phyloP scores from a whole-genome alignment of 2,888 invertebrate species.

The Macroteleia sp. region DNA sequence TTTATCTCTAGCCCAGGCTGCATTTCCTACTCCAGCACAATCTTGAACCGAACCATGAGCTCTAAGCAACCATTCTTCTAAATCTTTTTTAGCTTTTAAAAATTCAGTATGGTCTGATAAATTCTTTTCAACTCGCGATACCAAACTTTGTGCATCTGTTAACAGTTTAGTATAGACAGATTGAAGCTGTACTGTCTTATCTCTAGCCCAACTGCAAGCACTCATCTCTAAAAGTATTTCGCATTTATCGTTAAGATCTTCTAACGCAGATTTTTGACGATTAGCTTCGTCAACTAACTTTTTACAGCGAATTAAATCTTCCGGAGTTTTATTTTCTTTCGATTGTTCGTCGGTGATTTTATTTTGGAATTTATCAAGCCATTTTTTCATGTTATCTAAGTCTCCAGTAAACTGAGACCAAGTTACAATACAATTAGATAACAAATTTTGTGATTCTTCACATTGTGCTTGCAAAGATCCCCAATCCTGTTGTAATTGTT shows the following conservation, averaged over 20 bases:
- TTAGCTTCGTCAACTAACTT: conserved; percentile 90
- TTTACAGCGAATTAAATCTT: conserved; percentile 90
- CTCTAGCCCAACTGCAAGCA: conserved; percentile 93
- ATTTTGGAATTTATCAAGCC: conserved; percentile 89
- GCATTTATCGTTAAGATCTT: conserved; percentile 94
- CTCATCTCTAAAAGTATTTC: conserved; percentile 94
- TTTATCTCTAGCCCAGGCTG: conserved; percentile 90
- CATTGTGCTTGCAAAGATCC: conserved; percentile 91
- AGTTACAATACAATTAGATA: conserved; percentile 90
- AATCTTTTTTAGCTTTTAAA: conserved; percentile 92
- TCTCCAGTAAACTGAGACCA: conserved; percentile 89
- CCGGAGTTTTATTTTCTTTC: conserved; percentile 90
- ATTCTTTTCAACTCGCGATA: conserved; percentile 94
- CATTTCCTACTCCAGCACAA: conserved; percentile 92
- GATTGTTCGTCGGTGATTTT: conserved; percentile 87
- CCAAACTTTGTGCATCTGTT: conserved; percentile 91
- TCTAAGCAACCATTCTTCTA: conserved; percentile 92
- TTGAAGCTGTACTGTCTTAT: conserved; percentile 93
- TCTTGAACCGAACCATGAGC: conserved; percentile 93
- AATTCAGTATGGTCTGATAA: conserved; percentile 96
- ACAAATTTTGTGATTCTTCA: conserved; percentile 89
- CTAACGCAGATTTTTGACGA: conserved; percentile 90
- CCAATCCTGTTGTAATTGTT: conserved; percentile 92
- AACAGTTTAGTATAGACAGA: conserved; percentile 91
- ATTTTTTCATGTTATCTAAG: conserved; percentile 89